phyloP scores from a whole-genome alignment of 37 sponge, comb jelly and placozoan genomes.

The Cliona cf. orientalis region DNA sequence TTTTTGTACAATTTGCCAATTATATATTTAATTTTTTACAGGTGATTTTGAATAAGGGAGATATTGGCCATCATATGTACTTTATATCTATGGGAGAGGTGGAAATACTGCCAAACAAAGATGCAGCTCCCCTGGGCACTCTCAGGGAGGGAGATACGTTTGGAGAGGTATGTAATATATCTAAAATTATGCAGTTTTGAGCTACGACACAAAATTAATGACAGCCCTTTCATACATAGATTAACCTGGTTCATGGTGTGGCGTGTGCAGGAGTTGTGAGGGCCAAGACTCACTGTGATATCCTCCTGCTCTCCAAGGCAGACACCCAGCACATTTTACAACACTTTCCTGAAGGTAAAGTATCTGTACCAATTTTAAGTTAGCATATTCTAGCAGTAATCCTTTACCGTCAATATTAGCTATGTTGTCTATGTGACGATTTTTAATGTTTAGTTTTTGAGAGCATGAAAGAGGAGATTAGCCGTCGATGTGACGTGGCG shows the following conservation, averaged over 20 bases:
- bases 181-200: no score
- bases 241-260: slow-evolving; percentile 44
- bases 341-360: slow-evolving; percentile 35
- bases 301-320: slow-evolving; percentile 42
- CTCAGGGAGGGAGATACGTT: slow-evolving; percentile 61
- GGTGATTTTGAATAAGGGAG: slow-evolving; percentile 72
- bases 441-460: slow-evolving; percentile 22
- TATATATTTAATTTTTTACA: not conserved
- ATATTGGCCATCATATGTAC: slow-evolving; percentile 62
- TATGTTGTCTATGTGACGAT: no score
- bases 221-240: slow-evolving; percentile 1
- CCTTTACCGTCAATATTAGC: no score
- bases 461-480: slow-evolving; percentile 38
- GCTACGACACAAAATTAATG: not conserved
- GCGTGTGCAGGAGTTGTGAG: slow-evolving; percentile 32
- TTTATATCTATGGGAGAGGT: slow-evolving; percentile 64
- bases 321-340: slow-evolving; percentile 40
- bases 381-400: not conserved
- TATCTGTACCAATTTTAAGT: not conserved
- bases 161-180: slow-evolving; percentile 53
- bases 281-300: slow-evolving; percentile 75
- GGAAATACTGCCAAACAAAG: slow-evolving; percentile 28
- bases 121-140: slow-evolving; percentile 18
- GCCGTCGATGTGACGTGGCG: slow-evolving; percentile 35
- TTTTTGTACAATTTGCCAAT: not conserved